phyloP scores from a whole-genome alignment of 2,113 vertebrate species.

The Rhegmatorhina hoffmannsi region DNA sequence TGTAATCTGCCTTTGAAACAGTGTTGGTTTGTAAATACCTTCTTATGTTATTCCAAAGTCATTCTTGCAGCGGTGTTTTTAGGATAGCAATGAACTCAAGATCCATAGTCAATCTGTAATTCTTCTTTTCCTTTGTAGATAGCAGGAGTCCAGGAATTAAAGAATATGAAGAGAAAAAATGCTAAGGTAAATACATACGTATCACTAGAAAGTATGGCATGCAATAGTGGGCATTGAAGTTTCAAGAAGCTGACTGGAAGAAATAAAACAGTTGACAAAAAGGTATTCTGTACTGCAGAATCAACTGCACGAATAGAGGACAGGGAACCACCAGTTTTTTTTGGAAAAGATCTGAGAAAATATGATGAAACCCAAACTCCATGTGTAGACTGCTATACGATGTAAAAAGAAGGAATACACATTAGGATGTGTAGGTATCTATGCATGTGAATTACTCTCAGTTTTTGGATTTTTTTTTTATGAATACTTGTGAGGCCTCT shows the following conservation, averaged over 20 bases:
- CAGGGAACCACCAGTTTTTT: not conserved
- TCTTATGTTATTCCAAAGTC: not conserved
- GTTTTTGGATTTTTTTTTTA: not conserved
- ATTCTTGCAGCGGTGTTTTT: not conserved
- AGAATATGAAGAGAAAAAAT: slow-evolving; percentile 78
- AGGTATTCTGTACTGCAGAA: not conserved
- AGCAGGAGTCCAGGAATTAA: slow-evolving; percentile 72
- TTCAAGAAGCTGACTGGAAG: not conserved
- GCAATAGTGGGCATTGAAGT: not conserved
- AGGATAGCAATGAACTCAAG: not conserved
- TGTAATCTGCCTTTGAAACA: not conserved
- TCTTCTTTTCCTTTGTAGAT: slow-evolving; percentile 59
- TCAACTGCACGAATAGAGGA: not conserved
- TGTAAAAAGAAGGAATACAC: not conserved
- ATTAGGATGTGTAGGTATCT: not conserved
- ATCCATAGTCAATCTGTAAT: not conserved
- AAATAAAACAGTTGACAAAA: not conserved
- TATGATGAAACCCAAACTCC: not conserved
- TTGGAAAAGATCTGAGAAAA: not conserved
- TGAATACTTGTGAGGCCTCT: not conserved
- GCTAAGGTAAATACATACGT: slow-evolving; percentile 77
- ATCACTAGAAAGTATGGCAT: not conserved
- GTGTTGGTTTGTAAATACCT: not conserved
- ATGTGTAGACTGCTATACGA: rapidly evolving
- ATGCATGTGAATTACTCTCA: not conserved